Evolutionary conservation across 2,797 vertebrate species (phyloP).

Genomic region (Uromys caudimaculatus): DNA sequence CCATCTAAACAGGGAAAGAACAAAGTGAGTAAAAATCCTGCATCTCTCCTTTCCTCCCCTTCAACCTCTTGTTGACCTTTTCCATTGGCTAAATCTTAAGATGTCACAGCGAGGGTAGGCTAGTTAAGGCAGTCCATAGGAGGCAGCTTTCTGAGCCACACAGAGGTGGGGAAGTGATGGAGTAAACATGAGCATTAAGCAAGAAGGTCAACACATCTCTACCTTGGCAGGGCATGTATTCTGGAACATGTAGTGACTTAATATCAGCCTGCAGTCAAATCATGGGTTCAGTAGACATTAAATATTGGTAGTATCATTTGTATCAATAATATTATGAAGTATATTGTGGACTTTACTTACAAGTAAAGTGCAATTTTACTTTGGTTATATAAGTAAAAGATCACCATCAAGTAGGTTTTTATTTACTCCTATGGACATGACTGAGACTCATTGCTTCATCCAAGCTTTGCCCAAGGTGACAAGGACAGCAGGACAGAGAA

Average conservation of each 20-base stretch:
- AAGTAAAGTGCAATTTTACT: conserved; percentile 30
- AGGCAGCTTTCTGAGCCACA: background rate
- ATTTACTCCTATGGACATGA: background rate
- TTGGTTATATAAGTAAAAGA: background rate
- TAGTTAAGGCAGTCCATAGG: background rate
- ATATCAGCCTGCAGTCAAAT: background rate
- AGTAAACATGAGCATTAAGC: conserved; percentile 20
- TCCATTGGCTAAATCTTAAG: background rate
- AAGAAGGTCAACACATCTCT: conserved; percentile 21
- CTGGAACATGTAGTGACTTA: background rate
- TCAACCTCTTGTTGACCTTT: background rate
- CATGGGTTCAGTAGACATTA: background rate
- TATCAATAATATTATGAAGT: background rate
- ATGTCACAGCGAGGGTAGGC: background rate
- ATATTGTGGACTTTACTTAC: conserved; percentile 24
- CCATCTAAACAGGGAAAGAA: background rate
- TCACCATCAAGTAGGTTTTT: background rate
- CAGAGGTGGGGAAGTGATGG: background rate
- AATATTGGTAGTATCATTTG: background rate
- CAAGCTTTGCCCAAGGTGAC: no score
- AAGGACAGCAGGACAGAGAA: background rate
- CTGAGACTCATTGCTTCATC: background rate
- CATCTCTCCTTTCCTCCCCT: background rate
- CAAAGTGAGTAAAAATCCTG: background rate
- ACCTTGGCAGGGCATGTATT: background rate